Base-by-base conservation (phyloP, 2,888 invertebrate genomes). In the Eristalis tenax region DNA sequence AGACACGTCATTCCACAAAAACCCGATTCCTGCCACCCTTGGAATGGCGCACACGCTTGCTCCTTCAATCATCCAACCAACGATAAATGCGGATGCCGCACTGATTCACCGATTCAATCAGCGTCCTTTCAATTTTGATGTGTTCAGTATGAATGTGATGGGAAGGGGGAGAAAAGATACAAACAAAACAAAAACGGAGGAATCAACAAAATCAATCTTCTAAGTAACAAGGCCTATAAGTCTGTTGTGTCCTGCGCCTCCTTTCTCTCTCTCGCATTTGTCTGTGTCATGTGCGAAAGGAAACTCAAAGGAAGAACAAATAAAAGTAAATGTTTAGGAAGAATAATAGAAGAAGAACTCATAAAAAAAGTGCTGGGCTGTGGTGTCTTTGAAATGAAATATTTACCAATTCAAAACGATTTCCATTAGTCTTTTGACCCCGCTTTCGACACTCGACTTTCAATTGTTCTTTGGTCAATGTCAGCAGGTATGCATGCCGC, bases 341-440 rank as follows among this genome's bases (percentile, higher is more conserved):
- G 56, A 13, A 70, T 32, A 32, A 32, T 1, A 32, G 5, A 32
- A 28, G 13, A 77, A 77, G 23, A 23, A 59, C 22, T 5, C 64
- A 65, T 63, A 80, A 74, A 28, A 38, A 59, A 73, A 78, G 61
- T 78, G 75, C 56, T 68, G 32, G 59, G 50, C 15, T 59, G 59
- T 26, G 23, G 59, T 59, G 59, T 59, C 26, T 59, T 59, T 28
- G 23, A 26, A 28, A 59, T 26, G 82, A 73, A 32, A 81, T 88
- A 80, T 71, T 93, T 96, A 96, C 96, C 96, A 96, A 94, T 94
- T 96, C 95, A 89, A 94, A 94, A 93, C 95, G 96, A 94, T 95
- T 96, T 92, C 96, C 96, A 89, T 95, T 94, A 65, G 95, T 94
- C 91, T 95, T 95, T 92, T 95, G 95, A 89, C 96, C 96, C 90